Evolutionary conservation across 2,113 vertebrate species (phyloP).

Genomic region (Myiagra hebetior): DNA sequence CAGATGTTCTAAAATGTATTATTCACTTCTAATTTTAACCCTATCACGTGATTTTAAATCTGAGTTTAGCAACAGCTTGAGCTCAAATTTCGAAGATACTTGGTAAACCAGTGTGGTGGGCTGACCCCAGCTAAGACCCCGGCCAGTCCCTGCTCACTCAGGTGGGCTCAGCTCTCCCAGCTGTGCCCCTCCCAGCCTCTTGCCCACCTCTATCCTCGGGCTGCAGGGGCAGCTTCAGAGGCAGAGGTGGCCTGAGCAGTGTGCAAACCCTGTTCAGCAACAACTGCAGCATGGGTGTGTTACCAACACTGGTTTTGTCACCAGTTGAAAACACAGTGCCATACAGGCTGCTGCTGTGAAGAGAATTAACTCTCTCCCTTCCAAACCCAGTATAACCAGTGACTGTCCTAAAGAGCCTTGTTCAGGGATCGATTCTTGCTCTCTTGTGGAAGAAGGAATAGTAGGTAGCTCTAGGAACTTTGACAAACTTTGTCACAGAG

Average conservation of each 20-base stretch:
- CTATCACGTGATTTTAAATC: neutral
- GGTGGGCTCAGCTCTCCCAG: neutral
- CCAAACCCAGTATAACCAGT: neutral
- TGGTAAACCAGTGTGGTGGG: neutral
- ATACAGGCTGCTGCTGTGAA: neutral
- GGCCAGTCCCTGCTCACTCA: fast-evolving
- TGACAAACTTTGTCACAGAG: neutral
- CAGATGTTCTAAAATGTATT: neutral
- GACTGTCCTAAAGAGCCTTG: neutral
- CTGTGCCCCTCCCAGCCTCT: neutral
- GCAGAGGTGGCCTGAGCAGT: neutral
- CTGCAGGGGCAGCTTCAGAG: neutral
- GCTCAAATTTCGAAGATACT: neutral
- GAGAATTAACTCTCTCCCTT: neutral
- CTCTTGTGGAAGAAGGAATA: neutral
- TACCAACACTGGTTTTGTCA: neutral
- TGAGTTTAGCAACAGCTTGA: neutral
- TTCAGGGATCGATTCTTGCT: neutral
- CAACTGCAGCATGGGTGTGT: neutral
- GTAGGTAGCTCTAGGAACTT: neutral
- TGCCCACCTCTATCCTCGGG: fast-evolving
- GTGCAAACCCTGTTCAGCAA: neutral
- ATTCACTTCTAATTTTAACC: neutral
- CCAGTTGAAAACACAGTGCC: neutral
- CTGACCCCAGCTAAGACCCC: neutral